These are phyloP conservation scores for Ciconia boyciana DNA, from an alignment of 2,113 vertebrate genomes.

Conservation along the genomic window DNA sequence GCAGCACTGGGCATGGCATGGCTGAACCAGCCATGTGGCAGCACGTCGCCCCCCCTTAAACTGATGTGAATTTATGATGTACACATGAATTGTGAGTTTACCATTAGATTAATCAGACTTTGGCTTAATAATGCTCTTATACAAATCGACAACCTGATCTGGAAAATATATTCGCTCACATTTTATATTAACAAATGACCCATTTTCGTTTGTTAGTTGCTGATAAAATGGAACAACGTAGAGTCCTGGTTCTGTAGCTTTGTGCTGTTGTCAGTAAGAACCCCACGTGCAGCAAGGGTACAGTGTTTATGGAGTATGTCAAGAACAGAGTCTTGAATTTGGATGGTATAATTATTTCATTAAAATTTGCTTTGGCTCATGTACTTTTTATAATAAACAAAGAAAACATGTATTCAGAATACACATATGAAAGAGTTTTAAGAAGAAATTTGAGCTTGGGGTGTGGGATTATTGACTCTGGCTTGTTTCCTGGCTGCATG, in stretches of 20 bases:
- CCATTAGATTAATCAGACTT: neutral
- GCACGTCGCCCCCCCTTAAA: neutral
- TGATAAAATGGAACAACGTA: neutral
- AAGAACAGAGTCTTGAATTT: neutral
- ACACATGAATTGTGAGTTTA: neutral
- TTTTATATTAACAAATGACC: neutral
- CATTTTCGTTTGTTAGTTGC: neutral
- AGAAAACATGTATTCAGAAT: constrained; percentile 41
- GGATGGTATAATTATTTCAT: constrained; percentile 9
- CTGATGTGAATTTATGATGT: neutral
- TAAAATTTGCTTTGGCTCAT: constrained; percentile 27
- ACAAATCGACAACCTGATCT: neutral
- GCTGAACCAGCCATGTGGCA: neutral
- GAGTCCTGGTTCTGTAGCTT: neutral
- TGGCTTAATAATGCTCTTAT: neutral
- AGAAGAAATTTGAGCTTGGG: constrained; percentile 29
- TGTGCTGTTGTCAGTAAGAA: neutral
- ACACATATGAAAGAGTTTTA: constrained; percentile 33
- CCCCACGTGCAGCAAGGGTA: neutral
- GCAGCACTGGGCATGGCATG: fast-evolving
- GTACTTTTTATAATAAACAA: constrained; percentile 18
- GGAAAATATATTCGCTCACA: neutral
- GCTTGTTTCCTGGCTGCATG: constrained; percentile 18
- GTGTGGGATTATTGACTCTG: constrained; percentile 53
- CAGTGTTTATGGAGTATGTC: neutral